A percentile compares a stretch with the other conserved stretches of the same genome.
Conservation (phyloP, 2,797 vertebrate genomes). For the Steatocranus sp. region DNA sequence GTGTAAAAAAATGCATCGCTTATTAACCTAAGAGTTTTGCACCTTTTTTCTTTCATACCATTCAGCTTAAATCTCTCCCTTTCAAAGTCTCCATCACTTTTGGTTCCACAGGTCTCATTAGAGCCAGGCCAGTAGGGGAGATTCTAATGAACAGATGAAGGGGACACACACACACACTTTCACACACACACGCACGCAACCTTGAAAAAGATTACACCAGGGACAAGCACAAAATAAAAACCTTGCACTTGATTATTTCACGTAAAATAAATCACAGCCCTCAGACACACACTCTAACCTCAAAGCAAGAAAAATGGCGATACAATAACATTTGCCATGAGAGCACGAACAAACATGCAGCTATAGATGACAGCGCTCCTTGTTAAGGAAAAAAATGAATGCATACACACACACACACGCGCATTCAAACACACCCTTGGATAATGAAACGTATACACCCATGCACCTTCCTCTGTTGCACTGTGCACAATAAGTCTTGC, state of each 20-base stretch:
- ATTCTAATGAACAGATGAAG: slow-evolving; percentile 65
- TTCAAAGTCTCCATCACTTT: slow-evolving; percentile 47
- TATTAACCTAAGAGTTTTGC: neutral
- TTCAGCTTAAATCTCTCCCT: neutral
- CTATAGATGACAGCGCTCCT: slow-evolving; percentile 35
- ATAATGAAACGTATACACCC: slow-evolving; percentile 49
- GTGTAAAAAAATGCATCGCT: neutral
- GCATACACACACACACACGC: neutral
- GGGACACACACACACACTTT: neutral
- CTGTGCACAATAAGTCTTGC: slow-evolving; percentile 73
- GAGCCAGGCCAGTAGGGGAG: slow-evolving; percentile 42
- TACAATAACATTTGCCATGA: slow-evolving; percentile 9
- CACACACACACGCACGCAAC: slow-evolving; percentile 21
- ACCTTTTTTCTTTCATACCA: neutral
- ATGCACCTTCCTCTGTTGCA: slow-evolving; percentile 54
- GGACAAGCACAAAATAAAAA: slow-evolving; percentile 51
- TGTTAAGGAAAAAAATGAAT: slow-evolving; percentile 43
- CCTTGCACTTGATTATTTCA: slow-evolving; percentile 66
- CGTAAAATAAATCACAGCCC: slow-evolving; percentile 56
- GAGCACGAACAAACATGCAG: neutral
- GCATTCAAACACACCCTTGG: slow-evolving; percentile 15
- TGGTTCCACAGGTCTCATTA: slow-evolving; percentile 66
- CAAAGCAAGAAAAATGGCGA: slow-evolving; percentile 19
- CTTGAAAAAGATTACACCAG: slow-evolving; percentile 57
- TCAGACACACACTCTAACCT: slow-evolving; percentile 30